Base-by-base conservation (phyloP, 2,113 vertebrate genomes). In the Corythoichthys intestinalis region DNA sequence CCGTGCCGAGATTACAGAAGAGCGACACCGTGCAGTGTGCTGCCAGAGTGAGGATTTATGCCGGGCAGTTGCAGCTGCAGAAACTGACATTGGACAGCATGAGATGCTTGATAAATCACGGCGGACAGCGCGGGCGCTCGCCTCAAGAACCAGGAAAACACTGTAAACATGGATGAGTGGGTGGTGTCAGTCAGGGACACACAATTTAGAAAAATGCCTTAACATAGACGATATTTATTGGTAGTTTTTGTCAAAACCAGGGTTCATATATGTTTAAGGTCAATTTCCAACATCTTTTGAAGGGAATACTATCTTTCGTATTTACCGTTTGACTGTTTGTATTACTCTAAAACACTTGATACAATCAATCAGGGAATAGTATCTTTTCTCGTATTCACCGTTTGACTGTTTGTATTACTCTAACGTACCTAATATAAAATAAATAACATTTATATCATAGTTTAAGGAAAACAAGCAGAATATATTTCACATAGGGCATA, bases 41-140 rank as follows among this genome's bases (percentile, higher is more conserved):
- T 80, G 82, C 83, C 87, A 88, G 80, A 79, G 85, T 81, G 81
- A 91, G 88, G 89, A 91, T 90, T 92, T 89, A 91, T 89, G 87
- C 88, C 86, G 82, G 87, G 86, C 87, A 83, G 86, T 86, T 76
- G 85, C 87, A 87, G 87, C 85, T 79, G 80, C 83, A 88, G 89
- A 90, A 88, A 89, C 89, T 88, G 89, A 90, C 87, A 85, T 82
- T 87, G 85, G 91, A 76, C 76, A 70, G 87, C 88, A 87, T 76
- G 73, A 84, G 64, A 84, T 72, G 81, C 85, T 85, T 90, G 84
- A 90, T 93, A 90, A 92, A 93, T 92, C 90, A 91, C 66, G 46
- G 76, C 83, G 87, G 83, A 89, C 85, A 86, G 78, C 79, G 83
- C 79, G 83, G 83, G 81, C 82, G 87, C 78, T 83, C 85, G 84